Conservation (phyloP, 2,797 vertebrate species). For the Spinibarbus caldwelli region DNA sequence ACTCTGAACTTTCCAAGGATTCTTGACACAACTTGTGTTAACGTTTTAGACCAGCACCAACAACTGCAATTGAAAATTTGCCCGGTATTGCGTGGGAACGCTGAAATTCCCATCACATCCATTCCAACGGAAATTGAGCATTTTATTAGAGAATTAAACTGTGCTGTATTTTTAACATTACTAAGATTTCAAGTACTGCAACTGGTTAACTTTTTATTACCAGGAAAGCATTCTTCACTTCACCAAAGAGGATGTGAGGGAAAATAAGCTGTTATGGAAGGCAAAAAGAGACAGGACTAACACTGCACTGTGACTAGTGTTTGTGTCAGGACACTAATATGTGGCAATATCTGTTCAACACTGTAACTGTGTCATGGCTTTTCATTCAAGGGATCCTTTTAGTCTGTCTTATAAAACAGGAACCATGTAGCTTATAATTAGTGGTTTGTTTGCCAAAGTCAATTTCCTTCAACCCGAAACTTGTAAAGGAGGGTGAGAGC, state of each 20-base stretch:
- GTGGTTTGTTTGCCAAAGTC: conserved; percentile 80
- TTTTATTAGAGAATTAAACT: conserved; percentile 5
- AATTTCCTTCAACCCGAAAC: conserved; percentile 82
- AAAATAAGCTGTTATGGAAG: conserved; percentile 2
- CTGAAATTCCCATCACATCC: conserved; percentile 13
- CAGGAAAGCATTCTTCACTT: conserved; percentile 13
- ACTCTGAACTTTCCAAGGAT: background rate
- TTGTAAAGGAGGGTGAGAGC: conserved; percentile 71
- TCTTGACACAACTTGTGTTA: background rate
- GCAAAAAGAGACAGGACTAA: background rate
- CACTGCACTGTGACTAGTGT: background rate
- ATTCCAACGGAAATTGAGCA: conserved; percentile 1
- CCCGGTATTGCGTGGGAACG: background rate
- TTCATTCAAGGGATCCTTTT: conserved; percentile 67
- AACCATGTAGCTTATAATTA: conserved; percentile 80
- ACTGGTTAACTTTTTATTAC: background rate
- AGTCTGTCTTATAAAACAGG: conserved; percentile 77
- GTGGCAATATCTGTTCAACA: conserved; percentile 1
- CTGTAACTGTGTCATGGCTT: conserved; percentile 33
- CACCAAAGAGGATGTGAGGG: background rate
- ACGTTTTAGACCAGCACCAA: conserved; percentile 2
- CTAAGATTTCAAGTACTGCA: background rate
- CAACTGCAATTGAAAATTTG: background rate
- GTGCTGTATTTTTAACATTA: background rate
- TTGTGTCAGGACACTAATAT: conserved; percentile 21